phyloP scores from a whole-genome alignment of 1,140 invertebrate genomes.

The Stegodyphus dumicola region DNA sequence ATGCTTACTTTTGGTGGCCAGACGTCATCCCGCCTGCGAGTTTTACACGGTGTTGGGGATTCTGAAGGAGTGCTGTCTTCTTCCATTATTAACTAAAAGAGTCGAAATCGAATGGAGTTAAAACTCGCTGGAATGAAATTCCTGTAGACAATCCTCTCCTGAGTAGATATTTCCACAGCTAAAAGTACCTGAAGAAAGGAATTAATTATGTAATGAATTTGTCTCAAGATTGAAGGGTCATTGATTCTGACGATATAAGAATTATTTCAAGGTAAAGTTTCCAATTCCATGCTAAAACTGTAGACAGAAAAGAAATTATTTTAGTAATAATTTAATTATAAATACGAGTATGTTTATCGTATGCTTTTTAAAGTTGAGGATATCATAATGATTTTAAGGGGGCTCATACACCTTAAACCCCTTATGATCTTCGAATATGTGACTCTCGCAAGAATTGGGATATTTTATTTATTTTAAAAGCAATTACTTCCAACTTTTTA shows the following conservation, averaged over 20 bases:
- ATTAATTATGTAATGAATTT: neutral
- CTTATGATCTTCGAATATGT: no score
- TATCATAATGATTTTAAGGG: no score
- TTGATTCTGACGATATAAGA: neutral
- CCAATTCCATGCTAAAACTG: neutral
- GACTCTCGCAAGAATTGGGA: no score
- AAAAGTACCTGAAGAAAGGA: neutral
- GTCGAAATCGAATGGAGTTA: neutral
- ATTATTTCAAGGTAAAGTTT: neutral
- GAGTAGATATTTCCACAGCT: neutral
- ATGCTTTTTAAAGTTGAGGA: no score
- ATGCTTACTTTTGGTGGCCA: slow-evolving; percentile 44
- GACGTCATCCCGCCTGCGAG: slow-evolving; percentile 41
- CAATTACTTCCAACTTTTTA: no score
- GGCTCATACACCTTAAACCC: no score
- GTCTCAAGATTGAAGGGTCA: neutral
- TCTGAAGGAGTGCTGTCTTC: slow-evolving; percentile 22
- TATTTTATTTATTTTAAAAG: no score
- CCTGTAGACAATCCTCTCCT: neutral
- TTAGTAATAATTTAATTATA: no score
- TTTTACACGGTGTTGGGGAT: slow-evolving; percentile 23
- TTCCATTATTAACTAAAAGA: neutral
- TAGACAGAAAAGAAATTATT: no score
- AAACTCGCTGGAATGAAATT: neutral
- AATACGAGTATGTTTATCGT: no score